Evolutionary conservation across 2,113 vertebrate species (phyloP), one percentile per base, ranked within the genome.

Genomic region (Thalassarche chlororhynchos): DNA sequence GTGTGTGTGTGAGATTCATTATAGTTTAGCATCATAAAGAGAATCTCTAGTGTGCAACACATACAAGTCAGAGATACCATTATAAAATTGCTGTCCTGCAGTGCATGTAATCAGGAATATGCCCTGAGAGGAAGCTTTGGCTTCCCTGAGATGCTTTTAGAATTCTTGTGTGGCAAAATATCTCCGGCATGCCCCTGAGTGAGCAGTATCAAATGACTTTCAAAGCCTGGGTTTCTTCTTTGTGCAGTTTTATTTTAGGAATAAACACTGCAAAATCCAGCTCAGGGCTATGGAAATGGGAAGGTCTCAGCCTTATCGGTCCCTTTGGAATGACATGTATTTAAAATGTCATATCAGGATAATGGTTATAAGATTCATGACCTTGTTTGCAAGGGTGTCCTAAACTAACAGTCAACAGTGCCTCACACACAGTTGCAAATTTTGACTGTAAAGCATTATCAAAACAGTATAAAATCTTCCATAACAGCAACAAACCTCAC

Each of bases 111-210:
- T 81, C 74, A 38, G 85, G 31, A 92, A 66, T 36, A 44, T 75
- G 78, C 91, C 93, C 82, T 52, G 55, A 78, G 88, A 91, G 78
- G 60, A 90, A 81, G 51, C 74, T 84, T 70, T 70, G 68, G 54
- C 55, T 90, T 93, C 69, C 40, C 65, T 34, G 26, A 87, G 82
- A 92, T 75, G 91, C 65, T 93, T 90, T 96, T 82, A 82, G 69
- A 87, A 60, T 62, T 75, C 78, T 78, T 32, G 54, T 49, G 78
- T 85, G 88, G 91, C 88, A 70, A 65, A 87, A 46, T 40, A 66
- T 90, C 69, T 65, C 36, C 69, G 54, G 74, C 7, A 0, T 44
- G 55, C 60, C 75, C 68, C 75, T 49, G 55, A 52, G 65, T 9
- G 18, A 66, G 82, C 29, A 2, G 58, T 42, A 52, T 69, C 78